Base-by-base conservation (phyloP, 1,140 invertebrate genomes). In the Bicyclus anynana region DNA sequence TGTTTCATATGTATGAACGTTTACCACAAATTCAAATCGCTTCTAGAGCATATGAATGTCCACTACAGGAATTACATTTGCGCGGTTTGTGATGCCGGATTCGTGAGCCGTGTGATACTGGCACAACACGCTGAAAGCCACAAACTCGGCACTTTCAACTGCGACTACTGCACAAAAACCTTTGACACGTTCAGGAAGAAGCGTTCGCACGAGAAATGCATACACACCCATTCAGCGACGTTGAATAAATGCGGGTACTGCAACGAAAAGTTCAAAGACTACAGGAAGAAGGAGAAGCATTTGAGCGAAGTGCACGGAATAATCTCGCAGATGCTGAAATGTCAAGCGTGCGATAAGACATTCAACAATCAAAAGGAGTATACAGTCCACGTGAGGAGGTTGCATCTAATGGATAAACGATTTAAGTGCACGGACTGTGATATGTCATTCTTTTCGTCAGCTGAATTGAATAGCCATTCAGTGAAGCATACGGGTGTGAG, bases 401-500 rank as follows among this genome's bases (percentile, higher is more conserved):
- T 66, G 17, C 67, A 73, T 29, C 29, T 73, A 7, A 54, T 70
- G 67, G 62, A 70, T 14, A 55, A 55, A 7, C 37, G 53, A 0
- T 55, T 65, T 35, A 59, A 55, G 0, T 90, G 89, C 44, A 37
- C 58, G 2, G 62, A 70, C 12, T 88, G 85, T 54, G 74, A 69
- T 7, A 64, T 64, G 47, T 57, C 47, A 6, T 83, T 83, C 49
- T 77, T 66, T 55, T 55, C 65, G 0, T 62, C 60, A 12, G 49
- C 38, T 1, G 61, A 57, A 10, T 67, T 91, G 14, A 81, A 79
- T 23, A 67, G 74, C 20, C 90, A 91, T 56, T 80, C 85, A 66
- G 65, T 89, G 1, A 87, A 72, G 20, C 90, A 91, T 63, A 87
- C 84, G 6, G 92, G 93, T 0, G 90, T 92, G 55, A 92, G 92